Evolutionary conservation across 1,140 invertebrate species (phyloP).

Genomic region (Meteorus sp.): DNA sequence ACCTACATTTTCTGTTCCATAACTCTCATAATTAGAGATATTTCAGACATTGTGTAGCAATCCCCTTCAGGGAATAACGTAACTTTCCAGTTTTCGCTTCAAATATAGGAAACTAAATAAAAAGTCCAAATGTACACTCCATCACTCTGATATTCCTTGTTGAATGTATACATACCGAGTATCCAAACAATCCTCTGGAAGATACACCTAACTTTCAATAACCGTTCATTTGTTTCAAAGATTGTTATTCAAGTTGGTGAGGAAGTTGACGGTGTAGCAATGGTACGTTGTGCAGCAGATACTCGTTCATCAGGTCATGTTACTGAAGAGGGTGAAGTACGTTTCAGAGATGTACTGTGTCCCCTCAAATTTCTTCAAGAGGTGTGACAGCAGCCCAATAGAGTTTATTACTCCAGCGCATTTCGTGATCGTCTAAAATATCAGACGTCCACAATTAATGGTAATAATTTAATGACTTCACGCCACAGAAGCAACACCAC

Average conservation of each 20-base stretch:
- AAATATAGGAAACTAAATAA: no score
- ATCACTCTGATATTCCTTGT: no score
- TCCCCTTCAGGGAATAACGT: no score
- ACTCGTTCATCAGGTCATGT: slow-evolving; percentile 75
- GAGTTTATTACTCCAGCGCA: slow-evolving; percentile 41
- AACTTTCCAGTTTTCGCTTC: no score
- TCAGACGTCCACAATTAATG: slow-evolving; percentile 27
- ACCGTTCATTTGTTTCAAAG: slow-evolving; percentile 52
- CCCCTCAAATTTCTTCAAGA: slow-evolving; percentile 82
- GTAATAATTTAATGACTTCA: slow-evolving; percentile 9
- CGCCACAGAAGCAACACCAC: slow-evolving; percentile 20
- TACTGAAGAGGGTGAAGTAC: slow-evolving; percentile 75
- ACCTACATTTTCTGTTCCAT: no score
- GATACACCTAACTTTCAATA: no score
- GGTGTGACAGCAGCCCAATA: slow-evolving; percentile 70
- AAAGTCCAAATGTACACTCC: no score
- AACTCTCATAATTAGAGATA: no score
- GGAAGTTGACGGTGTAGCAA: slow-evolving; percentile 88
- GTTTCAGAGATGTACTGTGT: slow-evolving; percentile 63
- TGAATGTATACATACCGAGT: no score
- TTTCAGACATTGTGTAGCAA: no score
- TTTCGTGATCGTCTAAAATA: slow-evolving; percentile 29
- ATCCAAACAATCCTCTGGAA: no score
- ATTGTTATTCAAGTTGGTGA: slow-evolving; percentile 85
- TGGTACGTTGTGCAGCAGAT: slow-evolving; percentile 87